Base-by-base conservation (phyloP, 2,113 vertebrate species). In the Sceloporus undulatus region DNA sequence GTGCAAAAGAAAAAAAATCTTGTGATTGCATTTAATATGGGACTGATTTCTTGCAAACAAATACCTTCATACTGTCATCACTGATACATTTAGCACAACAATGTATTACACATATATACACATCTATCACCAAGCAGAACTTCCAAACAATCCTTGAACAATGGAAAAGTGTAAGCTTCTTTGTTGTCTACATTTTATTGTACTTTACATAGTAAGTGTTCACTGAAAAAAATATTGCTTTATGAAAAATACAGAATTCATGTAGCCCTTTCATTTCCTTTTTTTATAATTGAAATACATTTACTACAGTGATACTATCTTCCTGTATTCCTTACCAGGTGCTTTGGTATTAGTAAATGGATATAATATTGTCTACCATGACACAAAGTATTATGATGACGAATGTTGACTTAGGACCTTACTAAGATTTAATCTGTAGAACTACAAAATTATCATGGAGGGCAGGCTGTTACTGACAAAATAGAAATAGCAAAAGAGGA, bases 171-270 rank as follows among this genome's bases (percentile, higher is more conserved):
- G 93, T 62, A 88, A 88, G 78, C 84, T 48, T 48, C 82, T 83
- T 93, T 93, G 74, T 92, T 78, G 85, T 92, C 89, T 94, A 89
- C 93, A 93, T 66, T 88, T 91, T 6, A 48, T 48, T 48, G 48
- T 48, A 48, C 48, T 48, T 48, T 48, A 48, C 48, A 48, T 48
- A 48, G 7, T 65, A 95, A 93, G 85, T 90, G 52, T 77, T 84
- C 94, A 91, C 68, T 66, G 86, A 87, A 86, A 84, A 9, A 86
- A 91, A 83, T 90, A 88, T 62, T 92, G 62, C 85, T 93, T 82
- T 93, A 71, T 27, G 65, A 83, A 59, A 78, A 9, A 38, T 87
- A 77, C 5, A 82, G 56, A 13, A 54, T 81, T 87, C 34, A 86
- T 70, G 1, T 81, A 90, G 1, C 18, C 81, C 90, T 89, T 84